A percentile compares a stretch with the other conserved stretches of the same genome.
These are phyloP conservation scores for Rhynchotus rufescens DNA, from an alignment of 2,797 vertebrate species.

Conservation along the genomic window DNA sequence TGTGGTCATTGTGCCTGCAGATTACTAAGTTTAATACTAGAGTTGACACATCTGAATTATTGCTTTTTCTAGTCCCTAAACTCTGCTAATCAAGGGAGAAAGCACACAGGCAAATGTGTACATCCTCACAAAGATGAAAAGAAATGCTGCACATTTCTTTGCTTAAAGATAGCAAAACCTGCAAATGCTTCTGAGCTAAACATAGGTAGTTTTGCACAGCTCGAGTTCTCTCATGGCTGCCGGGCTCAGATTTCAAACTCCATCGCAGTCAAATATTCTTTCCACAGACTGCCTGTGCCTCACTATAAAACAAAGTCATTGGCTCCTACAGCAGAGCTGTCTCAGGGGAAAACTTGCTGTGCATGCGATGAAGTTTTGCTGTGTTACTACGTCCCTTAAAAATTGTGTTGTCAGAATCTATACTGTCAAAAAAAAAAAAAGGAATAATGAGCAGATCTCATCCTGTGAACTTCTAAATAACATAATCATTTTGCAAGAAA, in stretches of 20 bases:
- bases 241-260: conserved; percentile 27
- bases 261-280: background rate
- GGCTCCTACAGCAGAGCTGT: background rate
- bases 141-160: background rate
- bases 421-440: background rate
- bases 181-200: background rate
- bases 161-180: background rate
- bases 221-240: background rate
- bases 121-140: background rate
- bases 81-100: background rate
- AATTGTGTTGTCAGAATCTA: background rate
- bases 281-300: background rate
- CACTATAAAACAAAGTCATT: conserved; percentile 4
- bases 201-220: background rate
- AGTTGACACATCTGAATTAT: background rate
- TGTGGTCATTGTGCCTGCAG: background rate
- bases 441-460: background rate
- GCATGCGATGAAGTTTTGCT: background rate
- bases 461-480: background rate
- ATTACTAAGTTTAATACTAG: background rate
- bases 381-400: background rate
- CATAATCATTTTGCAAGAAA: conserved; percentile 30
- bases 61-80: background rate
- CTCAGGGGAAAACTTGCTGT: background rate
- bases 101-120: background rate